Conservation (phyloP, 2,797 vertebrate species). For the Tiaroga cobitis region DNA sequence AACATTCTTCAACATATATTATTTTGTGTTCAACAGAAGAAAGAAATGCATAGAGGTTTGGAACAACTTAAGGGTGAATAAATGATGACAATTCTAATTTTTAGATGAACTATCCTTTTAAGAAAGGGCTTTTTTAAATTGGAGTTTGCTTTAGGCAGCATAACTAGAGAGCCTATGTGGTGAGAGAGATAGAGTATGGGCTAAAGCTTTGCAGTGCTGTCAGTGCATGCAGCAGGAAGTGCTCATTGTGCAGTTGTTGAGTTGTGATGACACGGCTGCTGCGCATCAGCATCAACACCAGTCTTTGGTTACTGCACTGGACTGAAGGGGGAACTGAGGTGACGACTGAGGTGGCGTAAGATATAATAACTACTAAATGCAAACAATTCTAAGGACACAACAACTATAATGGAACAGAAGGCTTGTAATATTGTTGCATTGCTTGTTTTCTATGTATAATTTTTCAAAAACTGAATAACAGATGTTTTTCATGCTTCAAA, state of each 20-base stretch:
- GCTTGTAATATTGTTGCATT: constrained; percentile 1
- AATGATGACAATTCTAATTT: no score
- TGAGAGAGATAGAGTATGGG: neutral
- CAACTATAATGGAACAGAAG: neutral
- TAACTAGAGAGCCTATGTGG: neutral
- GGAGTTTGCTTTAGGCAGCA: neutral
- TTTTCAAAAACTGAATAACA: neutral
- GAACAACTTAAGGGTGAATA: no score
- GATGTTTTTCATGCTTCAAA: neutral
- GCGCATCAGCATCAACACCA: constrained; percentile 1
- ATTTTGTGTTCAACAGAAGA: no score
- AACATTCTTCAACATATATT: no score
- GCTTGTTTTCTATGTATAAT: neutral
- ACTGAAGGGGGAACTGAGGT: neutral
- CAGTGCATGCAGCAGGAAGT: constrained; percentile 15
- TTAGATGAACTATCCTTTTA: no score
- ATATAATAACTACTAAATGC: neutral
- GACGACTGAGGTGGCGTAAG: neutral
- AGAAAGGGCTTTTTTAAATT: neutral
- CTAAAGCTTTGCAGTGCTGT: constrained; percentile 15
- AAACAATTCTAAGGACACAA: neutral
- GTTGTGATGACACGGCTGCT: constrained; percentile 12
- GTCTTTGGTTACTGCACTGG: constrained; percentile 3
- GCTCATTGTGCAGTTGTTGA: constrained; percentile 18
- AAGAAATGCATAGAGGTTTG: no score